Conservation (phyloP, 2,113 vertebrate species). For the Bubo scandiacus region DNA sequence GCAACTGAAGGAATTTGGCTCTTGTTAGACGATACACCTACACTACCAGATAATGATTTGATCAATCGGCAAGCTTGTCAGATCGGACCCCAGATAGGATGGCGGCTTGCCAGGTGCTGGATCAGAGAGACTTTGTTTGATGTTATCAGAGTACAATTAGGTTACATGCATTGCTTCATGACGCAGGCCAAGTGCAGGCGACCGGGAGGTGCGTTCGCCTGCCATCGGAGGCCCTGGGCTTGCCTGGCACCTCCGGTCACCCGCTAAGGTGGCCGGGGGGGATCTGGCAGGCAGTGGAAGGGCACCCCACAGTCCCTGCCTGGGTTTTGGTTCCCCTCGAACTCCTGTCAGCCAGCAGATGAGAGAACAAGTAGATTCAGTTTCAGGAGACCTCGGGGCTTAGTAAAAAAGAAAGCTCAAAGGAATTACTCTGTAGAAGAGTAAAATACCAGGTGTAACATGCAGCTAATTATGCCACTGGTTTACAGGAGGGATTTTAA, state of each 20-base stretch:
- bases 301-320: background rate
- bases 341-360: conserved; percentile 3
- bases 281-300: background rate
- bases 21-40: conserved; percentile 7
- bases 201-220: background rate
- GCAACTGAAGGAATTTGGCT: conserved; percentile 57
- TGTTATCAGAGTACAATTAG: conserved; percentile 63
- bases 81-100: conserved; percentile 59
- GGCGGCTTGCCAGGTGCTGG: conserved; percentile 47
- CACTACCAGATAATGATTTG: conserved; percentile 64
- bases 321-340: background rate
- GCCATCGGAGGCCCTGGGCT: background rate
- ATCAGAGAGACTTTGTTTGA: conserved; percentile 60
- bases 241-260: background rate
- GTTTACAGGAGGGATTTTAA: conserved; percentile 66
- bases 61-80: conserved; percentile 68
- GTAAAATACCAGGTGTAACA: conserved; percentile 70
- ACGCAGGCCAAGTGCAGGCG: background rate
- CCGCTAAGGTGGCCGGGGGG: accelerated
- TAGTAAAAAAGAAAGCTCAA: conserved; percentile 55
- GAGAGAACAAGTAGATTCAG: conserved; percentile 43
- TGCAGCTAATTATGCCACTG: conserved; percentile 68
- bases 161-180: conserved; percentile 36
- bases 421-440: conserved; percentile 54
- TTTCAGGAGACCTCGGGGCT: conserved; percentile 56